Evolutionary conservation across 2,113 vertebrate genomes (phyloP), one percentile per base, ranked within the genome.

Genomic region (Bos indicus): DNA sequence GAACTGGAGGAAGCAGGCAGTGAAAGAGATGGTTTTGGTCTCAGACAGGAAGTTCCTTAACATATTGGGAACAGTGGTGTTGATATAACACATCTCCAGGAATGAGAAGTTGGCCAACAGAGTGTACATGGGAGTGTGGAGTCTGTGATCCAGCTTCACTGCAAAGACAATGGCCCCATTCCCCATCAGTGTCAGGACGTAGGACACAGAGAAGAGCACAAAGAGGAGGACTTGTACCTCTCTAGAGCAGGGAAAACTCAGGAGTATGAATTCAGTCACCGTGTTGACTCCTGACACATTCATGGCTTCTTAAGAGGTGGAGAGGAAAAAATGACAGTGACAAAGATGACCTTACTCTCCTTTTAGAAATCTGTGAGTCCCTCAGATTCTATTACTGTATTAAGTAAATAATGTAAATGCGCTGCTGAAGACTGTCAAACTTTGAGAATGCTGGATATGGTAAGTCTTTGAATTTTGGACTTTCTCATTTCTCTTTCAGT

Each of bases 1-100:
- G 57, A 98, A 98, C 25, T 98, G 98, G 19, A 96, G 74, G 64
- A 98, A 98, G 54, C 98, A 98, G 33, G 93, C 89, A 0, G 46
- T 71, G 91, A 98, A 97, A 19, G 97, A 97, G 77, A 98, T 97
- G 33, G 90, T n/a, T 81, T 71, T 93, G 1, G 94, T 60, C n/a
- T 97, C 86, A 43, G 94, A 91, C 0, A 97, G 56, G 15, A 98
- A 81, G n/a, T 97, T 98, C 46, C 28, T 57, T n/a, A 98, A 67
- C 94, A 98, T 98, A 26, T 51, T 90, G 30, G 97, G 97, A 64
- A 96, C n/a, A 3, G 97, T 98, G 10, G 94, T 92, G 4, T 85
- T 98, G 54, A 97, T 80, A 11, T 98, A 98, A 33, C 98, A 98
- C 40, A 98, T 96, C 71, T 98, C 98, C 3, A 98, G 51, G 86